phyloP scores from a whole-genome alignment of 2,797 vertebrate genomes.

The Aulostomus chinensis region DNA sequence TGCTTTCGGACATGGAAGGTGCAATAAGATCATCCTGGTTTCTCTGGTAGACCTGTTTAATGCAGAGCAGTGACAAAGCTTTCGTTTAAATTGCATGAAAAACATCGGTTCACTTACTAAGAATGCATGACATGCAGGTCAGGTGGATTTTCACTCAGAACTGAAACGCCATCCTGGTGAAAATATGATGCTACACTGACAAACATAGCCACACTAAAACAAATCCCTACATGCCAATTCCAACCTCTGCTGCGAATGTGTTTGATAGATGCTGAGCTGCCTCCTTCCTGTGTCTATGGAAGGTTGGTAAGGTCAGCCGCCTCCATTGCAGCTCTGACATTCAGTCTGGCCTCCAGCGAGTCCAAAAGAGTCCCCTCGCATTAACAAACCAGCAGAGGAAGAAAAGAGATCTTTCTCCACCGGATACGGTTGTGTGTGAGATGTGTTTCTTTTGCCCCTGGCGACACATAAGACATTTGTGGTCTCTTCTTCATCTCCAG shows the following conservation, averaged over 20 bases:
- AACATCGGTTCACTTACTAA: neutral
- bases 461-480: constrained; percentile 52
- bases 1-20: too few relatives aligned
- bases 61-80: constrained; percentile 1
- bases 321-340: constrained; percentile 67
- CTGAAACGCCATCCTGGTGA: neutral
- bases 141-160: neutral
- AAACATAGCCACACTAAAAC: constrained; percentile 22
- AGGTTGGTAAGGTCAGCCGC: constrained; percentile 63
- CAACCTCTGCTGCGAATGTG: constrained; percentile 29
- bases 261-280: constrained; percentile 47
- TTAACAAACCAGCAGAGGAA: constrained; percentile 42
- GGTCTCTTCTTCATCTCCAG: constrained; percentile 48
- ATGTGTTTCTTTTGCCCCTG: constrained; percentile 43
- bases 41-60: too few relatives aligned
- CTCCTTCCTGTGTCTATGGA: constrained; percentile 39
- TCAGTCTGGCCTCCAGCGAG: constrained; percentile 57
- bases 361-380: constrained; percentile 38
- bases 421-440: constrained; percentile 34
- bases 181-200: constrained; percentile 12
- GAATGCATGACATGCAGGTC: constrained; percentile 3
- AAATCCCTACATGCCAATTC: constrained; percentile 21
- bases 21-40: too few relatives aligned
- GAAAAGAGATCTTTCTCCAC: constrained; percentile 50
- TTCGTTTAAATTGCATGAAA: neutral